Evolutionary conservation across 2,797 vertebrate species (phyloP).

Genomic region (Lutjanus campechanus): DNA sequence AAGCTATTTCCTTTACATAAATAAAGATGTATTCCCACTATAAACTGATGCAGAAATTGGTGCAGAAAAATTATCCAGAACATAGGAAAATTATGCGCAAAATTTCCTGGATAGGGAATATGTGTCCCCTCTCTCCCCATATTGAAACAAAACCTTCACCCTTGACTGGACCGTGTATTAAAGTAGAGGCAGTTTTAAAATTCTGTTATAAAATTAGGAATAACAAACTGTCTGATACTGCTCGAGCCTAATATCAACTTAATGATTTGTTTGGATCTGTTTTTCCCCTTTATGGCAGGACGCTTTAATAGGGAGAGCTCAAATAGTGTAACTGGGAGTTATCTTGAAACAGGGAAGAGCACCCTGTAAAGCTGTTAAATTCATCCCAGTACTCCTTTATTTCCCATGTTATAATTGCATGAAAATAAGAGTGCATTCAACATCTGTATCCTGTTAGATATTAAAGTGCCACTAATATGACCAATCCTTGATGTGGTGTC

Average conservation of each 20-base stretch:
- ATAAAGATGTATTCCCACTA: too few species aligned
- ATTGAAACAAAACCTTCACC: too few species aligned
- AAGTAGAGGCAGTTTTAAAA: background rate
- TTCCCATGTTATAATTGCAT: constrained; percentile 13
- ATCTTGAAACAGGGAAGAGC: constrained; percentile 11
- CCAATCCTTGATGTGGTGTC: background rate
- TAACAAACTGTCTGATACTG: background rate
- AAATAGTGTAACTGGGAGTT: constrained; percentile 43
- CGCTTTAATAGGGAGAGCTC: constrained; percentile 36
- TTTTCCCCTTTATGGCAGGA: constrained; percentile 39
- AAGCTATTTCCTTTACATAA: too few species aligned
- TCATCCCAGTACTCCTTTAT: constrained; percentile 29
- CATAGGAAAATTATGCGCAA: too few species aligned
- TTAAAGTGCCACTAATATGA: background rate
- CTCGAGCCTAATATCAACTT: background rate
- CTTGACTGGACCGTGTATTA: background rate
- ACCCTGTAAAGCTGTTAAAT: constrained; percentile 19
- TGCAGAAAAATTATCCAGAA: too few species aligned
- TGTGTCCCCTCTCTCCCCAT: too few species aligned
- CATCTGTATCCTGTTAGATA: background rate
- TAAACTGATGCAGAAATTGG: too few species aligned
- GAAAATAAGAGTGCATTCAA: constrained; percentile 5
- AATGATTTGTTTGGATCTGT: constrained; percentile 30
- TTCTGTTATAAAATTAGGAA: background rate
- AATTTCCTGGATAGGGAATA: too few species aligned